phyloP scores from a whole-genome alignment of 2,888 invertebrate species.

The Drosophila helvetica region DNA sequence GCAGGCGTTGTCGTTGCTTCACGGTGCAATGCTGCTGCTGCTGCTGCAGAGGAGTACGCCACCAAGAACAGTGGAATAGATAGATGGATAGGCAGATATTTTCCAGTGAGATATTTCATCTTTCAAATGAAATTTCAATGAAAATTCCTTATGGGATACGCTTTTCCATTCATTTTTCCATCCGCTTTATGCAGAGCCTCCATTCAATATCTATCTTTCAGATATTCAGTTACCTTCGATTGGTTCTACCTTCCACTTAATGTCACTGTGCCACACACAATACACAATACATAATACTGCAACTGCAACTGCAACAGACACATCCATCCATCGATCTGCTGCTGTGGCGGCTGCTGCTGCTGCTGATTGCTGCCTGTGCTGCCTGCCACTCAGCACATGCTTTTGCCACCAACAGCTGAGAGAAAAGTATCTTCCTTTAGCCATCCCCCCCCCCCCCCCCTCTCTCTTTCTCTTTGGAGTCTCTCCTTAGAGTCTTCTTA shows the following conservation, averaged over 20 bases:
- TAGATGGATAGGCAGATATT: neutral
- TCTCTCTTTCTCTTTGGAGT: neutral
- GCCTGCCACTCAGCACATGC: conserved; percentile 23
- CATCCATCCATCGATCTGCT: conserved; percentile 18
- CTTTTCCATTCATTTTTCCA: too few species aligned
- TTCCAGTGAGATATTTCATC: too few species aligned
- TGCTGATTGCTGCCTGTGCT: conserved; percentile 5
- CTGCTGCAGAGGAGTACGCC: neutral
- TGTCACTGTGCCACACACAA: conserved; percentile 8
- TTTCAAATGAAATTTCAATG: too few species aligned
- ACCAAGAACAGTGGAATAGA: neutral
- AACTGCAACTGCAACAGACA: neutral
- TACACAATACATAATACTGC: neutral
- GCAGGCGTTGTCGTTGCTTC: conserved; percentile 22
- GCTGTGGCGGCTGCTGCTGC: conserved; percentile 14
- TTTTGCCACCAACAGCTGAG: conserved; percentile 23
- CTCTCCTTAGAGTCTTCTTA: conserved; percentile 5
- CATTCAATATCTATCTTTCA: too few species aligned
- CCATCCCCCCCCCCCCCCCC: conserved; percentile 1
- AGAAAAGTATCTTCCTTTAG: neutral
- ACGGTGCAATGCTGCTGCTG: neutral
- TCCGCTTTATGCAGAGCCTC: too few species aligned
- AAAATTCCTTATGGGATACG: too few species aligned
- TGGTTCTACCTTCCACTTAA: too few species aligned
- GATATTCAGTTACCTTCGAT: too few species aligned